These are phyloP conservation scores for Procambarus clarkii DNA, from an alignment of 1,140 invertebrate species.

Conservation along the genomic window DNA sequence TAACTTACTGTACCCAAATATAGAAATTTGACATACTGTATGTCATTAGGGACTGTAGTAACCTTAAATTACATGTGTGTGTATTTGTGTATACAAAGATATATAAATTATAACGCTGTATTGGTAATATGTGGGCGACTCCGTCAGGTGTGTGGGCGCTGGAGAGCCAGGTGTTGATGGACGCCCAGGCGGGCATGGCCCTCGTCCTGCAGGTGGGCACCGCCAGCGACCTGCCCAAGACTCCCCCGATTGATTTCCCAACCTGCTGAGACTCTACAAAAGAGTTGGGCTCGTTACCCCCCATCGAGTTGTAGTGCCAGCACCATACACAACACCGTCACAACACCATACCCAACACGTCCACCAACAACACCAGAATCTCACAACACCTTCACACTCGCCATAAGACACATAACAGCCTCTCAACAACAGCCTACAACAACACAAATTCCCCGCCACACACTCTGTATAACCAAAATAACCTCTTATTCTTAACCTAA, in stretches of 20 bases:
- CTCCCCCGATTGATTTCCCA: slow-evolving; percentile 25
- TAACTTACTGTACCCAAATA: too few relatives aligned
- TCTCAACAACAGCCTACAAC: neutral
- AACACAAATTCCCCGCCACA: neutral
- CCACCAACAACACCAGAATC: too few relatives aligned
- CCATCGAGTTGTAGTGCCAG: neutral
- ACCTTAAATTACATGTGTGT: too few relatives aligned
- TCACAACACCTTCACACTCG: neutral
- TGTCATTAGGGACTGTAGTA: too few relatives aligned
- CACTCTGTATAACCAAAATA: neutral
- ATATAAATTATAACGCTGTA: too few relatives aligned
- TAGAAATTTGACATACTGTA: too few relatives aligned
- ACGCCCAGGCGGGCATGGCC: slow-evolving; percentile 12
- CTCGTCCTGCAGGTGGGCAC: slow-evolving; percentile 27
- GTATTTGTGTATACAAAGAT: too few relatives aligned
- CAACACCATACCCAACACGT: neutral
- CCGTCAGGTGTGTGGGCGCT: slow-evolving; percentile 22
- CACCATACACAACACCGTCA: neutral
- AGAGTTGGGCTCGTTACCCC: neutral
- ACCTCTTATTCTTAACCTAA: too few relatives aligned
- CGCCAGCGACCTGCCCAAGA: neutral
- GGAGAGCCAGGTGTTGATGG: slow-evolving; percentile 1
- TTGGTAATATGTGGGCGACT: neutral
- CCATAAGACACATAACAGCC: neutral
- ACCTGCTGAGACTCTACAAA: slow-evolving; percentile 11